Evolutionary conservation across 2,113 vertebrate genomes (phyloP).

Genomic region (Halichoerus grypus): DNA sequence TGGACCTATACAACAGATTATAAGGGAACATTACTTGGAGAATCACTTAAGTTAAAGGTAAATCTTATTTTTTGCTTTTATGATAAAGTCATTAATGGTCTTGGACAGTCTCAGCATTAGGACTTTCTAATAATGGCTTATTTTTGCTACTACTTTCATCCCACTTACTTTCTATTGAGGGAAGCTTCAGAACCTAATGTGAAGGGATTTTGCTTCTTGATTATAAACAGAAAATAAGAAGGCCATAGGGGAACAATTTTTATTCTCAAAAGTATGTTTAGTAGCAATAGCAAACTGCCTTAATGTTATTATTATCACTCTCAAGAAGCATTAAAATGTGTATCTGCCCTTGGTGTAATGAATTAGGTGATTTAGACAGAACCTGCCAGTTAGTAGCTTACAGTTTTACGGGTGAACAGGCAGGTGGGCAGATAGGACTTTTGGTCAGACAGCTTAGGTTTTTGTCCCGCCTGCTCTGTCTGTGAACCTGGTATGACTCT

Average conservation of each 20-base stretch:
- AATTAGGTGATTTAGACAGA: not conserved
- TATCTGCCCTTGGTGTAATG: not conserved
- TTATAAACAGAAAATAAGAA: constrained; percentile 15
- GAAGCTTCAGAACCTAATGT: not conserved
- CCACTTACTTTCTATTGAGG: not conserved
- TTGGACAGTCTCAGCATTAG: not conserved
- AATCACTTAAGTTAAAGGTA: constrained; percentile 92
- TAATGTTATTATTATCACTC: not conserved
- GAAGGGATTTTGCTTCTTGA: not conserved
- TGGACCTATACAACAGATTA: constrained; percentile 99
- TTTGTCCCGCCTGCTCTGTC: not conserved
- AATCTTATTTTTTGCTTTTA: constrained; percentile 51
- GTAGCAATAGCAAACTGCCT: not conserved
- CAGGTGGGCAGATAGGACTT: not conserved
- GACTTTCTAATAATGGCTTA: constrained; percentile 8
- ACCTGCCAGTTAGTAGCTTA: not conserved
- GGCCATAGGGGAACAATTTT: not conserved
- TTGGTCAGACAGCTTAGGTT: not conserved
- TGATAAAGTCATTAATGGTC: not conserved
- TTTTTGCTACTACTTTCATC: not conserved
- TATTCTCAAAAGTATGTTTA: not conserved
- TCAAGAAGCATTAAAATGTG: not conserved
- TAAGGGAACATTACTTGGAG: constrained; percentile 95
- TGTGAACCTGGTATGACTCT: not conserved
- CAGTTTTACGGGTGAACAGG: not conserved